Evolutionary conservation across 1,140 invertebrate genomes (phyloP), one percentile per base, ranked within the genome.

Genomic region (fruit fly (Drosophila melanogaster)): DNA sequence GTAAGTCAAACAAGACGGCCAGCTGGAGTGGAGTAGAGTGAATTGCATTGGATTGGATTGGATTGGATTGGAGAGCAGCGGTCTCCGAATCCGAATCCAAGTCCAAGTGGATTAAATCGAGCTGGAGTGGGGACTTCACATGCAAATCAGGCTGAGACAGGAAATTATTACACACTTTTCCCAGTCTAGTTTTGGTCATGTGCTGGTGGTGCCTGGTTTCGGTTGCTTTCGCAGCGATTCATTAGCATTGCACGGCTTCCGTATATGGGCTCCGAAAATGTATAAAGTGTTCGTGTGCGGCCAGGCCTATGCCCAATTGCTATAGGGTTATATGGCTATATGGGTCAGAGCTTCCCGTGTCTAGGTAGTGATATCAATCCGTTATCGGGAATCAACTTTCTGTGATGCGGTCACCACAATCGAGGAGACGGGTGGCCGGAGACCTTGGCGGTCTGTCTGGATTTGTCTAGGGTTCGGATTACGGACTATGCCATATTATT

Each of bases 221-320:
- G 60, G 56, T 74, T 41, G 35, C 43, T 78, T 59, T 51, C 22
- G 64, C 65, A 58, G 65, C 59, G 75, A 87, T 89, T 87, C 84
- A 89, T 87, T 89, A 87, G 83, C 84, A 89, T 84, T 87, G 77
- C 84, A 89, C 59, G 72, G 84, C 83, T 89, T 87, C 83, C 83
- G 83, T 87, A 87, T 87, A 84, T 87, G 79, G 81, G 43, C 43
- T 41, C 38, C 55, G 35, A 73, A 43, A 79, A 54, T 43, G 40
- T 44, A 40, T 50, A 51, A 11, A 30, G 47, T 30, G 30, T 11
- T 14, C 22, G 26, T 17, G 2, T 19, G 15, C 26, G 8, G 10
- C 49, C 10, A 30, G 30, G 30, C 30, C 49, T 35, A 35, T 35
- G 30, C 19, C 7, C 17, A 44, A 44, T 12, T 73, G 59, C 10